Percentiles rank a stretch among this genome's conserved stretches.
phyloP scores from a whole-genome alignment of 2,113 vertebrate genomes.

The Tor tambroides region DNA sequence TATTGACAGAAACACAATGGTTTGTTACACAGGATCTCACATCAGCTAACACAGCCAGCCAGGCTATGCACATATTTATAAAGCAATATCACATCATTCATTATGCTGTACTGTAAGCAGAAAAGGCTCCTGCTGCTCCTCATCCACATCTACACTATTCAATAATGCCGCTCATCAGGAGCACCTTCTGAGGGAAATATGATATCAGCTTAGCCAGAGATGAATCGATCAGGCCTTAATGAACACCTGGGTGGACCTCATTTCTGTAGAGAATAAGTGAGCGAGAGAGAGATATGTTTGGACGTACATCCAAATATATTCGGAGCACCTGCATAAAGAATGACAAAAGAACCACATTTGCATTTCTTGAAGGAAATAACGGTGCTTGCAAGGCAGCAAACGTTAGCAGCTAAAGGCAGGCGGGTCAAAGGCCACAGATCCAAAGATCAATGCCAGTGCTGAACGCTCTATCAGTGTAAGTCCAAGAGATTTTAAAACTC shows the following conservation, averaged over 20 bases:
- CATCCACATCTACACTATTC: conserved; percentile 23
- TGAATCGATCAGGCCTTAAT: conserved; percentile 38
- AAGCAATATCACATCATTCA: conserved; percentile 34
- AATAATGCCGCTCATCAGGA: conserved; percentile 35
- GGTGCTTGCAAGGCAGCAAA: not conserved
- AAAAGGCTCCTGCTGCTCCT: conserved; percentile 20
- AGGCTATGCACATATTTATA: conserved; percentile 13
- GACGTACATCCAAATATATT: conserved; percentile 11
- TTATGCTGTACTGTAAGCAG: conserved; percentile 31
- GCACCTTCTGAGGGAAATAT: conserved; percentile 39
- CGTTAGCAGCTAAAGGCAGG: not conserved
- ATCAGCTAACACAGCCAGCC: not conserved
- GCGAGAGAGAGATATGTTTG: not conserved
- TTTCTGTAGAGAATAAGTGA: conserved; percentile 13
- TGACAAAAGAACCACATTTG: conserved; percentile 7
- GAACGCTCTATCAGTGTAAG: not conserved
- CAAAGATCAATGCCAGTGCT: not conserved
- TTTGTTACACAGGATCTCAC: conserved; percentile 66
- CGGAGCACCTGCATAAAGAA: conserved; percentile 10
- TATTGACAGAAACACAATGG: conserved; percentile 1
- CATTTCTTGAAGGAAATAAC: conserved; percentile 31
- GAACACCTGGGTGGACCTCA: conserved; percentile 33
- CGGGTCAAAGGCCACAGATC: not conserved
- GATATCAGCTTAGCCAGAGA: conserved; percentile 39
- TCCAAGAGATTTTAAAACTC: not conserved